These are phyloP conservation scores for Pavo muticus DNA, from an alignment of 2,113 vertebrate genomes.

Conservation along the genomic window DNA sequence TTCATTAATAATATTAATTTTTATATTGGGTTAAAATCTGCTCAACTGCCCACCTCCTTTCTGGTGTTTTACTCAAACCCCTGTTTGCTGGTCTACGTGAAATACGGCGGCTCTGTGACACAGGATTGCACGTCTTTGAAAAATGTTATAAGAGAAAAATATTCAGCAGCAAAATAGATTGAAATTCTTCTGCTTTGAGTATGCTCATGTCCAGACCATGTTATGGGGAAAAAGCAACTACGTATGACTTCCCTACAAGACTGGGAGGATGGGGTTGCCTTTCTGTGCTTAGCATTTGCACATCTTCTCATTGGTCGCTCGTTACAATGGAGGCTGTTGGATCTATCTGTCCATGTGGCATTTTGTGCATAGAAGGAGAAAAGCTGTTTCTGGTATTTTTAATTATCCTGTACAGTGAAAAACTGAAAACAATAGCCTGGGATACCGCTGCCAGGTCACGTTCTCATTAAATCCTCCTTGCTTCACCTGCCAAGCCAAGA, in stretches of 20 bases:
- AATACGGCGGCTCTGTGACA: background rate
- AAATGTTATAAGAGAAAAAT: slow-evolving; percentile 4
- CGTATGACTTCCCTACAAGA: too few species aligned
- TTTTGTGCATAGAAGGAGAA: background rate
- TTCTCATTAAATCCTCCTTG: background rate
- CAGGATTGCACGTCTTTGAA: fast-evolving
- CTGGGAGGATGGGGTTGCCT: background rate
- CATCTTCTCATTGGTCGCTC: background rate
- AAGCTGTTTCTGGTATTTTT: background rate
- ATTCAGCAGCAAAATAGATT: slow-evolving; percentile 7
- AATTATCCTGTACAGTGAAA: background rate
- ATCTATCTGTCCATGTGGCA: too few species aligned
- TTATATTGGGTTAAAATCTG: background rate
- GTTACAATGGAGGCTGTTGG: background rate
- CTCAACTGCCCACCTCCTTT: background rate
- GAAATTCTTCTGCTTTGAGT: background rate
- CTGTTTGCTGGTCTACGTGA: background rate
- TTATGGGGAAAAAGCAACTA: background rate
- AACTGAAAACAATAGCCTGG: background rate
- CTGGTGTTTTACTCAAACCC: background rate
- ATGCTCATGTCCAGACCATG: background rate
- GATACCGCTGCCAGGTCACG: background rate
- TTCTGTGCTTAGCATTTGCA: background rate
- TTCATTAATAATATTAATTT: background rate
- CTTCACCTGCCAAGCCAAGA: background rate